phyloP scores from a whole-genome alignment of 2,797 vertebrate genomes.

The Cercopithecus neglectus region DNA sequence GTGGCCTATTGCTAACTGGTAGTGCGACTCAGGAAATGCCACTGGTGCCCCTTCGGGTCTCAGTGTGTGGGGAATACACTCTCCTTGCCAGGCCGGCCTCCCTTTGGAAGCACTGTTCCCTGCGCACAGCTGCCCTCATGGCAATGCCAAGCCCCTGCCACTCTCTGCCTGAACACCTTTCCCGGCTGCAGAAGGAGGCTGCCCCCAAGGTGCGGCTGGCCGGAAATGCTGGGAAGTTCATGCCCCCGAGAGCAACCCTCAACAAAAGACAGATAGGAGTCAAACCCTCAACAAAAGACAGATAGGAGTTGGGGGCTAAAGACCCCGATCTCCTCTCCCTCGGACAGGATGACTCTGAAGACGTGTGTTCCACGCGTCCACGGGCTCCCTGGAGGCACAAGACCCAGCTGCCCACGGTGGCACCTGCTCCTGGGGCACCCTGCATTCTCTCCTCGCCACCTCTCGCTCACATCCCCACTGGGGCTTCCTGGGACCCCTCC shows the following conservation, averaged over 20 bases:
- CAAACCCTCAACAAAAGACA: neutral
- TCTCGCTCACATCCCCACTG: rapidly evolving
- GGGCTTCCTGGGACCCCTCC: neutral
- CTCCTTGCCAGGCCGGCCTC: rapidly evolving
- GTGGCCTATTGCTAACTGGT: neutral
- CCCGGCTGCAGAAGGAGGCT: neutral
- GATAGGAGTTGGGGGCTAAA: neutral
- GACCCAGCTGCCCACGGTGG: neutral
- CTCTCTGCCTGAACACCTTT: neutral
- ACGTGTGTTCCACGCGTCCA: rapidly evolving
- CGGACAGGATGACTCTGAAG: neutral
- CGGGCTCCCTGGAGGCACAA: rapidly evolving
- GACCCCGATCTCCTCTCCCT: neutral
- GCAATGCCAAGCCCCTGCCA: too few relatives aligned
- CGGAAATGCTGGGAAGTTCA: neutral
- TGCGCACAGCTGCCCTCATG: rapidly evolving
- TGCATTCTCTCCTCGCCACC: neutral
- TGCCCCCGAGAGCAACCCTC: neutral
- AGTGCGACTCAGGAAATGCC: neutral
- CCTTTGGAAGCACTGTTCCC: neutral
- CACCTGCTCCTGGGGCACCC: neutral
- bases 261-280: neutral
- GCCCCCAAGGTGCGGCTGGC: neutral
- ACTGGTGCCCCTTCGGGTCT: neutral
- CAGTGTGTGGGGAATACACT: neutral